phyloP scores from a whole-genome alignment of 1,140 invertebrate genomes.

The Sitobion miscanthi region DNA sequence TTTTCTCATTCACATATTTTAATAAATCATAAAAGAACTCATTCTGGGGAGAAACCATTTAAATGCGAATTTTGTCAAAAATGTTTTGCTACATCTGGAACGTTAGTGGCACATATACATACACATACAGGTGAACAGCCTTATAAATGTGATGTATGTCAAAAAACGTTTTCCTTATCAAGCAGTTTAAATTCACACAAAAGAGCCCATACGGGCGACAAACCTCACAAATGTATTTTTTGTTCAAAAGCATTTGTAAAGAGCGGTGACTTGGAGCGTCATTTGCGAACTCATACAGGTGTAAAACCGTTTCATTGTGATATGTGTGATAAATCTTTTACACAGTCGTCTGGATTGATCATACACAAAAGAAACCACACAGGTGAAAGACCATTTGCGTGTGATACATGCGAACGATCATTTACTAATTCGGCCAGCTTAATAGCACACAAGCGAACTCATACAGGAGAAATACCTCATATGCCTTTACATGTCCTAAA shows the following conservation, averaged over 20 bases:
- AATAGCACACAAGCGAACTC: constrained; percentile 55
- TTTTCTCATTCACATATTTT: constrained; percentile 65
- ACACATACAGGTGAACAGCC: constrained; percentile 65
- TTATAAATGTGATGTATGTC: constrained; percentile 71
- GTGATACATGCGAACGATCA: constrained; percentile 57
- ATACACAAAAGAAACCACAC: constrained; percentile 80
- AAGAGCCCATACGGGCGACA: constrained; percentile 59
- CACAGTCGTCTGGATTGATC: constrained; percentile 73
- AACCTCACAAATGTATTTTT: constrained; percentile 64
- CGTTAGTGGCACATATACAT: constrained; percentile 57
- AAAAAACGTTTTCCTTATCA: constrained; percentile 68
- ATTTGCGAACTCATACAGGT: constrained; percentile 75
- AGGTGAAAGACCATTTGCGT: constrained; percentile 64
- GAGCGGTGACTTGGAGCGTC: constrained; percentile 68
- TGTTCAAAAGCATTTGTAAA: constrained; percentile 68
- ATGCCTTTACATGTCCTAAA: constrained; percentile 47
- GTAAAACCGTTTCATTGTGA: constrained; percentile 77
- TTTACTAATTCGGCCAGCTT: constrained; percentile 36
- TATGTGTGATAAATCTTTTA: constrained; percentile 72
- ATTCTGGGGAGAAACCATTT: constrained; percentile 80
- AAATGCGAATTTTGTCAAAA: constrained; percentile 71
- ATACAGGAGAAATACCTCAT: constrained; percentile 57
- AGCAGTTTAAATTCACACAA: constrained; percentile 59
- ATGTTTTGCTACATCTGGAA: constrained; percentile 62
- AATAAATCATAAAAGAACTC: constrained; percentile 76